These are phyloP conservation scores for Paratilapia polleni DNA, from an alignment of 2,113 vertebrate species.

Conservation along the genomic window DNA sequence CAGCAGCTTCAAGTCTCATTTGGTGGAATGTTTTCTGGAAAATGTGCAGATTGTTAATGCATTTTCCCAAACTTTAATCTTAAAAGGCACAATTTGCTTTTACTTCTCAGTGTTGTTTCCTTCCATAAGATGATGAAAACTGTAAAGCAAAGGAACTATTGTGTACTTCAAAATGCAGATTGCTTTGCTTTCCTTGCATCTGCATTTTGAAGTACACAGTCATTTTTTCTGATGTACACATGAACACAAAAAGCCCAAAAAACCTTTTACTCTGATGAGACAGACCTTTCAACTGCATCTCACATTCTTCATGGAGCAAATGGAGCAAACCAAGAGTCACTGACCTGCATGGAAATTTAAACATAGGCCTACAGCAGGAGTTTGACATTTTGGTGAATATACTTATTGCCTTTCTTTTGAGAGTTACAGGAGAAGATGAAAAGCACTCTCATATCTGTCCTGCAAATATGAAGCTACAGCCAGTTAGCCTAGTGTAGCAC, in stretches of 20 bases:
- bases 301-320: not conserved
- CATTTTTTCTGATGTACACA: not conserved
- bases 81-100: not conserved
- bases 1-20: constrained; percentile 19
- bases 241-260: not conserved
- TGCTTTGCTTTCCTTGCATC: too few relatives aligned
- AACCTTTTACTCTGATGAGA: not conserved
- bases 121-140: not conserved
- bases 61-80: not conserved
- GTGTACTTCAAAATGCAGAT: too few relatives aligned
- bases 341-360: not conserved
- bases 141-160: not conserved
- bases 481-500: not conserved
- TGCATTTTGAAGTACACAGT: not conserved
- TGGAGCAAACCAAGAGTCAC: not conserved
- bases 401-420: not conserved
- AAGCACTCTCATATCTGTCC: not conserved
- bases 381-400: not conserved
- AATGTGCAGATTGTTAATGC: not conserved
- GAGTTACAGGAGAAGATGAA: not conserved
- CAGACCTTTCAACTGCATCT: not conserved
- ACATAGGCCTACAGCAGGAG: not conserved
- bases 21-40: not conserved
- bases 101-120: not conserved
- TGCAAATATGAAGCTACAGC: not conserved